A percentile compares a stretch with the other conserved stretches of the same genome.
Conservation (phyloP, 2,797 vertebrate genomes). For the Danio kyathit region DNA sequence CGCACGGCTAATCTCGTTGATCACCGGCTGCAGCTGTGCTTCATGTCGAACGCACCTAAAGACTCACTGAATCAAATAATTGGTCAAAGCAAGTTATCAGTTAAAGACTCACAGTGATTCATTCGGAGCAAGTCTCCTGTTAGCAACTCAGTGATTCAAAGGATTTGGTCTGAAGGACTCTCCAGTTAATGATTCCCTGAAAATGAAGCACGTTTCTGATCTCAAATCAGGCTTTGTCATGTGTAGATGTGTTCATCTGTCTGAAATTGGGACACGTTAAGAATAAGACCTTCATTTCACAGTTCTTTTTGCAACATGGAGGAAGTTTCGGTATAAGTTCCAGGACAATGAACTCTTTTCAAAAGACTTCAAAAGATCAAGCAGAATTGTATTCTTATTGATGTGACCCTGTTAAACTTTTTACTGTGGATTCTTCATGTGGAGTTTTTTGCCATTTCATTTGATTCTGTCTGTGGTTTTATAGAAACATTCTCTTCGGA, state of each 20-base stretch:
- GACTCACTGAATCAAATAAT: no score
- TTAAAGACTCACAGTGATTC: no score
- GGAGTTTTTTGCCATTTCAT: conserved; percentile 27
- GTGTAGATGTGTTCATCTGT: background rate
- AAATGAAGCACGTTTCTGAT: background rate
- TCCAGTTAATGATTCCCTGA: no score
- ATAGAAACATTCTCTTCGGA: conserved; percentile 25
- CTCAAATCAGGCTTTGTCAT: background rate
- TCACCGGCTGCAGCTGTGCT: no score
- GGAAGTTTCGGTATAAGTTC: background rate
- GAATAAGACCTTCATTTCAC: background rate
- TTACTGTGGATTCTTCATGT: conserved; percentile 17
- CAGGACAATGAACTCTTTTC: background rate
- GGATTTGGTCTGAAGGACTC: no score
- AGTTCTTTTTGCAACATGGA: background rate
- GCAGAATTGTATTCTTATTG: conserved; percentile 8
- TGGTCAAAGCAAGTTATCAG: no score
- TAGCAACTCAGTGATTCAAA: no score
- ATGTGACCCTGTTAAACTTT: conserved; percentile 17
- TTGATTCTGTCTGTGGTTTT: conserved; percentile 20
- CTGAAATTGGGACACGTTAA: background rate
- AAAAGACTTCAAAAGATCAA: conserved; percentile 22
- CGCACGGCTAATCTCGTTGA: no score
- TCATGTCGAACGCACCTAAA: no score
- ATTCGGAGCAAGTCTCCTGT: no score